Evolutionary conservation across 2,888 invertebrate genomes (phyloP).

Genomic region (Drosophila yooni): DNA sequence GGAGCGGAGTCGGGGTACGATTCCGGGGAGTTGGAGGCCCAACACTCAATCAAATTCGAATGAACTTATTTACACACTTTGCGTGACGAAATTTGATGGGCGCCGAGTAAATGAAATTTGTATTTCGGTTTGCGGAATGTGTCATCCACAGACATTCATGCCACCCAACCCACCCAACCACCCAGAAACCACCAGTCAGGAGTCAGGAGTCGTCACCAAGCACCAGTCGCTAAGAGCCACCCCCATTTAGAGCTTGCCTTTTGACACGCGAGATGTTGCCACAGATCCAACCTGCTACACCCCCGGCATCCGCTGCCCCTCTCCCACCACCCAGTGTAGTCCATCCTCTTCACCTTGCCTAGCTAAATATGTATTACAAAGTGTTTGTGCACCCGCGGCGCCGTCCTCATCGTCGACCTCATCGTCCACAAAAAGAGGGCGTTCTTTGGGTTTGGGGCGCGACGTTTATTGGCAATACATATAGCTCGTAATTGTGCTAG

Average conservation of each 20-base stretch:
- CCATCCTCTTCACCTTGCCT: slow-evolving; percentile 45
- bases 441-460: slow-evolving; percentile 57
- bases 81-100: slow-evolving; percentile 68
- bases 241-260: slow-evolving; percentile 59
- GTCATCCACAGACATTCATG: slow-evolving; percentile 84
- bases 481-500: slow-evolving; percentile 64
- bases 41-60: slow-evolving; percentile 68
- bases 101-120: slow-evolving; percentile 82
- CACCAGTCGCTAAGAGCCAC: slow-evolving; percentile 23
- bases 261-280: slow-evolving; percentile 56
- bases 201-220: slow-evolving; percentile 29
- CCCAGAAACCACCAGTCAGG: slow-evolving; percentile 23
- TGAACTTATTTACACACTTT: slow-evolving; percentile 79
- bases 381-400: slow-evolving; percentile 75
- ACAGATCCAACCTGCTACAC: slow-evolving; percentile 32
- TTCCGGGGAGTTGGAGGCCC: neutral
- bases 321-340: neutral
- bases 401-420: slow-evolving; percentile 10
- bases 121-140: slow-evolving; percentile 84
- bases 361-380: slow-evolving; percentile 73
- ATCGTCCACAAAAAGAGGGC: slow-evolving; percentile 60
- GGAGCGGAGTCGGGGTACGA: neutral
- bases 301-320: neutral
- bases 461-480: slow-evolving; percentile 81
- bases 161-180: slow-evolving; percentile 26